Conservation (phyloP, 2,888 invertebrate species). For the Callyntrura sp. region DNA sequence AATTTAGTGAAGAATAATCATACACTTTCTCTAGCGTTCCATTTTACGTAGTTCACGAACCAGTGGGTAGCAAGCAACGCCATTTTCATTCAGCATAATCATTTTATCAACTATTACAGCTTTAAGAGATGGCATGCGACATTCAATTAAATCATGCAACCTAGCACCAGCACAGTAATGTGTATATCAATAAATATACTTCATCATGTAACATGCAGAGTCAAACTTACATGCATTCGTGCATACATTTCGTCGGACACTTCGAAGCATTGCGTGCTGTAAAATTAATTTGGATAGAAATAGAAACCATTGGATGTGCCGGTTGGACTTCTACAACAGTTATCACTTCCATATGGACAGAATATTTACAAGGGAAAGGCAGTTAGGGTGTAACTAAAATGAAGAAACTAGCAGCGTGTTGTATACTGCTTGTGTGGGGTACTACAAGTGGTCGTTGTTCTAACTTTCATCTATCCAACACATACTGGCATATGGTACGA, state of each 20-base stretch:
- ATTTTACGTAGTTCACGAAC: too few relatives aligned
- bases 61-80: too few relatives aligned
- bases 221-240: slow-evolving; percentile 5
- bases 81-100: too few relatives aligned
- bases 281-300: slow-evolving; percentile 42
- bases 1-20: too few relatives aligned
- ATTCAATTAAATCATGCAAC: too few relatives aligned
- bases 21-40: too few relatives aligned
- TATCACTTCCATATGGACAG: slow-evolving; percentile 13
- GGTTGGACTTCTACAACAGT: slow-evolving; percentile 73
- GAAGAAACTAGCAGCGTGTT: background rate
- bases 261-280: slow-evolving; percentile 37
- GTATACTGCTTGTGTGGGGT: slow-evolving; percentile 14
- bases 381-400: slow-evolving; percentile 19
- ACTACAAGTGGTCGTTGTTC: slow-evolving; percentile 20
- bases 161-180: too few relatives aligned
- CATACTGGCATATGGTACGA: background rate
- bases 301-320: slow-evolving; percentile 45
- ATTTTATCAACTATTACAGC: too few relatives aligned
- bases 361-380: background rate
- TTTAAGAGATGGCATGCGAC: too few relatives aligned
- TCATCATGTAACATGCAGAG: background rate
- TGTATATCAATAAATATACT: background rate
- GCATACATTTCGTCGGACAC: background rate
- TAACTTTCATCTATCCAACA: background rate